Evolutionary conservation across 2,797 vertebrate genomes (phyloP).

Genomic region (Oreochromis mossambicus): DNA sequence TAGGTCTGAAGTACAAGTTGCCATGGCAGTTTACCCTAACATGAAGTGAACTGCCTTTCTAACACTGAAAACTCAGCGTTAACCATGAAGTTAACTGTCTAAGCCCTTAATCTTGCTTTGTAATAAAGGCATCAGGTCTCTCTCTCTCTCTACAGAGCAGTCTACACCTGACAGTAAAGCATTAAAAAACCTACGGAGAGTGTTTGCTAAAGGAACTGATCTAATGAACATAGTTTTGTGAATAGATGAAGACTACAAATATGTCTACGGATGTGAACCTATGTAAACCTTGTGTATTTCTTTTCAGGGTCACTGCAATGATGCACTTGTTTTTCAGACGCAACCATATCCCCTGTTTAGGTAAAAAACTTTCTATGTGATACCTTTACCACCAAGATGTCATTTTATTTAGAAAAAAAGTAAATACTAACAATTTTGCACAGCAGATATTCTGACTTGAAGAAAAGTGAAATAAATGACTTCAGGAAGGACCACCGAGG

Average conservation of each 20-base stretch:
- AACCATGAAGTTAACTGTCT: neutral
- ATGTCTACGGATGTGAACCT: neutral
- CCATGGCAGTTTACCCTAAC: neutral
- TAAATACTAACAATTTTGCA: neutral
- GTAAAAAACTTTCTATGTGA: slow-evolving; percentile 63
- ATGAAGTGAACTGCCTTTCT: neutral
- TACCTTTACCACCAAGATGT: neutral
- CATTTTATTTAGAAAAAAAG: neutral
- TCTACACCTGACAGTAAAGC: neutral
- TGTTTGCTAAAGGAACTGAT: neutral
- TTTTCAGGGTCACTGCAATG: slow-evolving; percentile 85
- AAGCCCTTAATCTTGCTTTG: neutral
- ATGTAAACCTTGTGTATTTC: neutral
- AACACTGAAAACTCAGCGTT: neutral
- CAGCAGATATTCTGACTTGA: neutral
- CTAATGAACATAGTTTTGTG: neutral
- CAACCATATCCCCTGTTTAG: slow-evolving; percentile 89
- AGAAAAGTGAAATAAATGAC: neutral
- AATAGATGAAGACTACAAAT: neutral
- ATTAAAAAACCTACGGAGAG: neutral
- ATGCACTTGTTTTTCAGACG: slow-evolving; percentile 90
- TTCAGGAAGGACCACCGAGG: neutral
- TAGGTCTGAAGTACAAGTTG: neutral
- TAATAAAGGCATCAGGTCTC: neutral
- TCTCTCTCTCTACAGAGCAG: neutral